These are phyloP conservation scores for Crenichthys baileyi DNA, from an alignment of 2,797 vertebrate species.

Conservation along the genomic window DNA sequence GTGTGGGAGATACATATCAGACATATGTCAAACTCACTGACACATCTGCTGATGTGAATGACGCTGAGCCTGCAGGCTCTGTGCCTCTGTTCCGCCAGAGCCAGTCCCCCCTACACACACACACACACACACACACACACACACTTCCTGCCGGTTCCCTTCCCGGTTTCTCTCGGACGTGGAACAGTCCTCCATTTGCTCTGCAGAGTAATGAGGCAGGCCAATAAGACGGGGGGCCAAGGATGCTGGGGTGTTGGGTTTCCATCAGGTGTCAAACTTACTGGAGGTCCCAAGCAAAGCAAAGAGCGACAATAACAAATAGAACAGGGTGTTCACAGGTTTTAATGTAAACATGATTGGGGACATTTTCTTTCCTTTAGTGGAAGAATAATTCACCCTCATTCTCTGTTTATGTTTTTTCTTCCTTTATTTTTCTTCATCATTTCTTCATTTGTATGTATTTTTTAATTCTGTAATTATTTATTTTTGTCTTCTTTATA, in stretches of 20 bases:
- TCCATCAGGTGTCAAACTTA: conserved; percentile 56
- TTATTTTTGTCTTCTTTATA: not conserved
- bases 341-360: not conserved
- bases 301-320: not conserved
- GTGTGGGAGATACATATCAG: conserved; percentile 60
- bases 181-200: conserved; percentile 60
- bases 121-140: not conserved
- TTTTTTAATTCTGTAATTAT: not conserved
- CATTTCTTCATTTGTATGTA: not conserved
- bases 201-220: conserved; percentile 66
- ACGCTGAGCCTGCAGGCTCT: conserved; percentile 65
- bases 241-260: conserved; percentile 5
- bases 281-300: conserved; percentile 28
- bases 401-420: not conserved
- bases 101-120: conserved; percentile 14
- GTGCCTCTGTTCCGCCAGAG: conserved; percentile 12
- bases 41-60: conserved; percentile 71
- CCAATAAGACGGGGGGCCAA: conserved; percentile 8
- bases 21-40: conserved; percentile 72
- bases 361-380: not conserved
- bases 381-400: not conserved
- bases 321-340: not conserved
- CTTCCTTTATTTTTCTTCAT: not conserved
- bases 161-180: conserved; percentile 30
- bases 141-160: not conserved